Base-by-base conservation (phyloP, 2,888 invertebrate genomes). In the Eupithecia insigniata region DNA sequence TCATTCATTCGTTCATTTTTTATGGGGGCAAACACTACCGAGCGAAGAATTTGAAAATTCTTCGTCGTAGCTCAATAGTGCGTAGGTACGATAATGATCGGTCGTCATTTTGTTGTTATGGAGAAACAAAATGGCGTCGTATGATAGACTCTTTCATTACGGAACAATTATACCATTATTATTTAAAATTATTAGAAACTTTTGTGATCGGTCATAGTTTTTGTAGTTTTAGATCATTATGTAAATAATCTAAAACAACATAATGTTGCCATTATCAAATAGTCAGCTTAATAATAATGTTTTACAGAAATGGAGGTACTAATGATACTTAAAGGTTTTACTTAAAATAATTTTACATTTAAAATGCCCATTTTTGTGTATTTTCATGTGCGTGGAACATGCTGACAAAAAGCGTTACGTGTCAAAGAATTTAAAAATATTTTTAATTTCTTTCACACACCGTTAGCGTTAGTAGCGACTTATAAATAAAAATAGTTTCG, bases 351-450 rank as follows among this genome's bases (percentile, higher is more conserved):
- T 55, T 55, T 26, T 5, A 26, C 55, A 79, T 87, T 91, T 90
- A 91, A 93, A 93, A 94, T 93, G 93, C 93, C 93, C 93, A 93
- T 94, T 92, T 92, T 93, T 88, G 88, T 87, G 81, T 77, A 82
- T 80, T 79, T 82, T 79, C 79, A 80, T 71, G 67, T 66, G 77
- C 73, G 79, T 76, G 79, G 80, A 75, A 80, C 78, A 80, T 88
- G 89, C 89, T 77, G 76, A 83, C 80, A 79, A 65, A 76, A 89
- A 84, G 84, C 55, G 34, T 83, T 66, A 55, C 81, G 86, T 82
- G 82, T 80, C 84, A 77, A 87, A 82, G 88, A 86, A 85, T 79
- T 76, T 89, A 92, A 89, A 73, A 66, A 3, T 28, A n/a, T 76
- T 83, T 46, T 90, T 89, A 87, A 84, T 81, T 85, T 84, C 86